These are phyloP conservation scores for Mesorhabditis spiculigera DNA, from an alignment of 2,888 invertebrate species.

Conservation along the genomic window DNA sequence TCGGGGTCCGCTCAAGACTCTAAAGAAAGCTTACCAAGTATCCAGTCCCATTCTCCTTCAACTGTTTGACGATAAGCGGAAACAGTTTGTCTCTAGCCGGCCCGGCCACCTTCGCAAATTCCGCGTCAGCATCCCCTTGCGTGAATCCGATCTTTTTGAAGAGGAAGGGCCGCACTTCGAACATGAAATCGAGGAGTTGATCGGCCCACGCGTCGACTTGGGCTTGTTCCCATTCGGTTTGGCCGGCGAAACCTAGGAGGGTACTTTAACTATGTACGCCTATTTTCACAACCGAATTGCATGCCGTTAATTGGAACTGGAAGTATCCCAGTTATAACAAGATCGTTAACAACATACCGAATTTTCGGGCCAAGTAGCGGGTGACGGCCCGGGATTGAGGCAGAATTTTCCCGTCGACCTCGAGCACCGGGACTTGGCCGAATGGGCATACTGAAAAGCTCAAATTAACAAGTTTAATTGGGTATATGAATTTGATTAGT, in stretches of 20 bases:
- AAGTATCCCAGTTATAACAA: too few species aligned
- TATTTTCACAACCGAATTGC: too few species aligned
- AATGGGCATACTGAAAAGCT: too few species aligned
- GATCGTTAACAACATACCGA: too few species aligned
- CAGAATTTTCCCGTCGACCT: too few species aligned
- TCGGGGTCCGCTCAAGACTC: background rate
- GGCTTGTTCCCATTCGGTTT: constrained; percentile 10
- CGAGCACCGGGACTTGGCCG: too few species aligned
- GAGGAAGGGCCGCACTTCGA: background rate
- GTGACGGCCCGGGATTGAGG: too few species aligned
- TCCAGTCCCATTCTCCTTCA: background rate
- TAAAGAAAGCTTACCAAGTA: background rate
- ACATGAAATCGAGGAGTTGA: background rate
- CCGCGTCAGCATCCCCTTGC: background rate
- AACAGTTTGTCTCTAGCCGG: background rate
- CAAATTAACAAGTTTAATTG: too few species aligned
- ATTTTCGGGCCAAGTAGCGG: too few species aligned
- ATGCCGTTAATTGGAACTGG: too few species aligned
- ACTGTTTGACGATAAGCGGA: background rate
- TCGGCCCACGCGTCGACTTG: constrained; percentile 12
- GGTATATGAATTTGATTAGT: too few species aligned
- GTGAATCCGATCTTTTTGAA: background rate
- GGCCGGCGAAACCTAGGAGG: constrained; percentile 7
- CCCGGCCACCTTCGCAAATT: background rate
- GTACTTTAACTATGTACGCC: too few species aligned